A percentile compares a stretch with the other conserved stretches of the same genome.
Conservation (phyloP, 1,140 invertebrate genomes). For the Lerema accius region DNA sequence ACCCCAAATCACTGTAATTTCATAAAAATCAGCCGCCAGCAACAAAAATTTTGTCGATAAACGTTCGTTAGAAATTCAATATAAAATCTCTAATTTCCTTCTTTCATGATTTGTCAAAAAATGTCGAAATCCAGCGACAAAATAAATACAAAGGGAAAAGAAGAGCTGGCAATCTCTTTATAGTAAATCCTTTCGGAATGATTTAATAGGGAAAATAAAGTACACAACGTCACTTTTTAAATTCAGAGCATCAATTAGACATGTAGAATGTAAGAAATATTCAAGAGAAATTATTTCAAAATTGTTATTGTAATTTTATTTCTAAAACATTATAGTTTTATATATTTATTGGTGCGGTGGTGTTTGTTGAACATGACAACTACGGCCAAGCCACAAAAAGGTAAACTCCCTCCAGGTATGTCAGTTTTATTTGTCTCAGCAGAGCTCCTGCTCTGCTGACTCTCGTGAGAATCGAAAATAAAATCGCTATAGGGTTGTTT, state of each 20-base stretch:
- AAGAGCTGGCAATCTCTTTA: constrained; percentile 2
- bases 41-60: constrained; percentile 17
- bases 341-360: constrained; percentile 22
- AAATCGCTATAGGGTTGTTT: no score
- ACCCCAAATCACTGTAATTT: not conserved
- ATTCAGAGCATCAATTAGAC: constrained; percentile 53
- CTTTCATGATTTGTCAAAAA: constrained; percentile 10
- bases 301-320: constrained; percentile 28
- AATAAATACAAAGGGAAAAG: not conserved
- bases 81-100: constrained; percentile 1
- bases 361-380: constrained; percentile 48
- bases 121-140: not conserved
- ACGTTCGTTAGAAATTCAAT: constrained; percentile 2
- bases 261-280: constrained; percentile 30
- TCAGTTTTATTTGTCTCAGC: not conserved
- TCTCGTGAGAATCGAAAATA: no score
- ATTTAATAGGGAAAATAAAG: constrained; percentile 8
- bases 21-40: not conserved
- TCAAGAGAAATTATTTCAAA: constrained; percentile 14
- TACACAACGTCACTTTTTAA: constrained; percentile 40
- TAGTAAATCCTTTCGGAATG: not conserved
- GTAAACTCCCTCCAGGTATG: constrained; percentile 48
- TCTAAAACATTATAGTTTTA: constrained; percentile 33
- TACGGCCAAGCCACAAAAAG: constrained; percentile 56
- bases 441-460: no score